Base-by-base conservation (phyloP, 2,113 vertebrate genomes). In the Illadopsis cleaveri region DNA sequence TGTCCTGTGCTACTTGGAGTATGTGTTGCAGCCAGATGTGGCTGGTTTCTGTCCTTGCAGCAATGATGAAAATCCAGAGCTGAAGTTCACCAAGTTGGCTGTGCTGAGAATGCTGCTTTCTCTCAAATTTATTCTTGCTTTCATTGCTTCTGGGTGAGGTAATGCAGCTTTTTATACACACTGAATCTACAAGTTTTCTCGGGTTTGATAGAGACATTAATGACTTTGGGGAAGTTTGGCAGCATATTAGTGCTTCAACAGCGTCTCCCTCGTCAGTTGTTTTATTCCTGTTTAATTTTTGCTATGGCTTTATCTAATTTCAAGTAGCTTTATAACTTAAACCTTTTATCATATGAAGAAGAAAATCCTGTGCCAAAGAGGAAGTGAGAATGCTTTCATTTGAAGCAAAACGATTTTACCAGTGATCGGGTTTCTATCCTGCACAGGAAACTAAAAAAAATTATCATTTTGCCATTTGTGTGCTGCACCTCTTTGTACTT, bases 141-240 rank as follows among this genome's bases (percentile, higher is more conserved):
- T 94, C 71, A n/a, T 96, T 83, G n/a, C 72, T 92, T 90, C 60
- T 38, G 28, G 76, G 42, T 94, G 92, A 96, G 88, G 90, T 96
- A 78, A 78, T 90, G 51, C 68, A 75, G 78, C 82, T 96, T 95
- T 94, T 96, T 83, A 78, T 89, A 58, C 64, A n/a, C 38, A 28
- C 27, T 8, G 5, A 54, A 51, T 77, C 47, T 62, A 45, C 1
- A 1, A 47, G 35, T 78, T 64, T 80, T 90, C 71, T 86, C 28
- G 23, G 45, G 8, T 86, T 78, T 86, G 64, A 73, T 80, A 65
- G 64, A 83, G 48, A 42, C 73, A 45, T 78, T 35, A 86, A 56
- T 73, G 57, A 56, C 28, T 83, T 72, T 7, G 40, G 25, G 31
- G 17, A 88, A 47, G 35, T 89, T 84, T 72, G 40, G 61, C 44